Evolutionary conservation across 2,113 vertebrate genomes (phyloP).

Genomic region (Rhombomys opimus): DNA sequence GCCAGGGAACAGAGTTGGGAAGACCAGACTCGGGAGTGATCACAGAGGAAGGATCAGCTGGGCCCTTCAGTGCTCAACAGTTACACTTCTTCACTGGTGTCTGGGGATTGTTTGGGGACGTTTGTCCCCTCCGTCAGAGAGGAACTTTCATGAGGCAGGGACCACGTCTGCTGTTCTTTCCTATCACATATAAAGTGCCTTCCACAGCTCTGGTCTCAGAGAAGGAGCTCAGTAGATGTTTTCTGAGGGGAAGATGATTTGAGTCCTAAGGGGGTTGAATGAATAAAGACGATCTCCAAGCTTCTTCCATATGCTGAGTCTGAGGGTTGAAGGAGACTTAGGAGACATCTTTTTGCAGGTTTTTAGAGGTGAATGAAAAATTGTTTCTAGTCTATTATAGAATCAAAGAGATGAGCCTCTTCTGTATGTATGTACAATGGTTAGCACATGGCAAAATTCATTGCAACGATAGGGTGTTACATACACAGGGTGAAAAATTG

Average conservation of each 20-base stretch:
- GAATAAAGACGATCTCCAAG: background rate
- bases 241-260: background rate
- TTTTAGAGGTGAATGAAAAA: background rate
- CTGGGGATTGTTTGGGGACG: background rate
- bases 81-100: background rate
- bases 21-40: background rate
- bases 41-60: background rate
- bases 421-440: background rate
- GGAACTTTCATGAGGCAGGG: background rate
- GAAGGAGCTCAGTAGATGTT: background rate
- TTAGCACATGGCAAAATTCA: background rate
- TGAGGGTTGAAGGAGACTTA: background rate
- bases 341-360: background rate
- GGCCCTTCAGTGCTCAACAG: background rate
- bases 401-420: background rate
- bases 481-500: background rate
- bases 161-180: rapidly evolving
- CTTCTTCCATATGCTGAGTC: background rate
- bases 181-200: rapidly evolving
- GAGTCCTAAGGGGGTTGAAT: background rate
- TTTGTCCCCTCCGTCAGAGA: background rate
- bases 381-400: background rate
- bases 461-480: background rate
- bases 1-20: background rate
- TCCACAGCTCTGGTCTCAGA: background rate